A percentile compares a stretch with the other conserved stretches of the same genome.
These are phyloP conservation scores for Parnassius mnemosyne DNA, from an alignment of 2,888 invertebrate species.

Conservation along the genomic window DNA sequence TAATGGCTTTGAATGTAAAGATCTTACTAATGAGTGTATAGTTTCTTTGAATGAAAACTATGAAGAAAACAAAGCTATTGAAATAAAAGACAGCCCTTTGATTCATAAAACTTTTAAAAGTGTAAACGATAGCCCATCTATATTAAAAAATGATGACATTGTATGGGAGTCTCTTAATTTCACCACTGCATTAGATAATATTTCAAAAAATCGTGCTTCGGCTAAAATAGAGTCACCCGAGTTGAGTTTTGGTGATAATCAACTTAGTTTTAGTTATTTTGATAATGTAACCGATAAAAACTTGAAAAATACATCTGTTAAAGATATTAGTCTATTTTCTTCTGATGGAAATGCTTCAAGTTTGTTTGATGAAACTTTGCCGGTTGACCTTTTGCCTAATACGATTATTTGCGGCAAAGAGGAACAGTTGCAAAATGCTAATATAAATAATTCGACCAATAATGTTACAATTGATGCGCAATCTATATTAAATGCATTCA, in stretches of 20 bases:
- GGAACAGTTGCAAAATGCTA: constrained; percentile 25
- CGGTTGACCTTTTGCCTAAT: constrained; percentile 73
- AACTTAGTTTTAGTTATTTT: constrained; percentile 36
- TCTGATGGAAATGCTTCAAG: constrained; percentile 75
- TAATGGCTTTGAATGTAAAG: neutral
- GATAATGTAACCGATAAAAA: constrained; percentile 30
- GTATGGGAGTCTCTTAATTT: constrained; percentile 67
- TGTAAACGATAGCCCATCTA: constrained; percentile 20
- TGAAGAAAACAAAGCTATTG: neutral
- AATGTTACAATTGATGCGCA: constrained; percentile 47
- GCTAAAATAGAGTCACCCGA: constrained; percentile 59
- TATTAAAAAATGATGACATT: constrained; percentile 29
- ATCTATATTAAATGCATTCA: constrained; percentile 57
- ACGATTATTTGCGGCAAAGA: constrained; percentile 64
- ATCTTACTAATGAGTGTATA: neutral
- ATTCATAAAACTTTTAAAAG: constrained; percentile 11
- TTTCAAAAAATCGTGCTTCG: constrained; percentile 49
- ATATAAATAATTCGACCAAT: constrained; percentile 22
- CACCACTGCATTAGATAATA: constrained; percentile 53
- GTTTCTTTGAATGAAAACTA: neutral
- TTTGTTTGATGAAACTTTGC: constrained; percentile 81
- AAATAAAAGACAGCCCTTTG: constrained; percentile 19
- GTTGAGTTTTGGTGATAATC: constrained; percentile 57
- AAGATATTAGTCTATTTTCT: constrained; percentile 68
- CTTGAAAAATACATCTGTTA: constrained; percentile 36